phyloP scores from a whole-genome alignment of 35 echinoderm and acorn worm genomes.

The Lytechinus variegatus region DNA sequence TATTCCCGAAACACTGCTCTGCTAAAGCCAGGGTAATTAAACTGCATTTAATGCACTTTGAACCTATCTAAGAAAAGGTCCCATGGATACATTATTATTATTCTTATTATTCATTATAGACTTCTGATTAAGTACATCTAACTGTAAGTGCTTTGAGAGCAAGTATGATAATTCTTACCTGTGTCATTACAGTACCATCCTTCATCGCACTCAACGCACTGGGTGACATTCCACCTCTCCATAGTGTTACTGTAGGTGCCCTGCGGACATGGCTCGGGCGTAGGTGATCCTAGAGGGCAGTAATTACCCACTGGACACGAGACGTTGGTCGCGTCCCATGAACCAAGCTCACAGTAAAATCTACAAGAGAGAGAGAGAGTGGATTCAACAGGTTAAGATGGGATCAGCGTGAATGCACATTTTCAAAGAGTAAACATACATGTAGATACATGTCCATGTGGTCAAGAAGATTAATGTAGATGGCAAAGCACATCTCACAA shows the following conservation, averaged over 20 bases:
- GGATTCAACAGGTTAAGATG: neutral
- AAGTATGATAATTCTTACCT: conserved; percentile 40
- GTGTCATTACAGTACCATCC: conserved; percentile 97
- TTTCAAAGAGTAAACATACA: neutral
- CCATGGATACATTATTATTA: too few relatives aligned
- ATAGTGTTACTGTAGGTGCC: conserved; percentile 83
- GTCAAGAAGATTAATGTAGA: too few relatives aligned
- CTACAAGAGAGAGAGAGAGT: conserved; percentile 29
- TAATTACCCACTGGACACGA: conserved; percentile 88
- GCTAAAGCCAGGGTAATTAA: too few relatives aligned
- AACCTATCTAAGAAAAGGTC: too few relatives aligned
- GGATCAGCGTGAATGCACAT: neutral
- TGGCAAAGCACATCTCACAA: too few relatives aligned
- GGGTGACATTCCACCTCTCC: conserved; percentile 81
- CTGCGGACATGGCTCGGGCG: conserved; percentile 76
- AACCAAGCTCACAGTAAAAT: conserved; percentile 88
- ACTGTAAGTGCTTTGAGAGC: too few relatives aligned
- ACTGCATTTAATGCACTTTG: too few relatives aligned
- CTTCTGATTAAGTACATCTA: too few relatives aligned
- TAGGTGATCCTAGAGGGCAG: conserved; percentile 74
- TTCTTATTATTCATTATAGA: too few relatives aligned
- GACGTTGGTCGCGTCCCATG: conserved; percentile 83
- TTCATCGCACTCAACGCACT: conserved; percentile 83
- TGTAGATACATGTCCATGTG: too few relatives aligned
- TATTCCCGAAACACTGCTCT: too few relatives aligned